Evolutionary conservation across 2,888 invertebrate genomes (phyloP).

Genomic region (Hipparchia sbordonii): DNA sequence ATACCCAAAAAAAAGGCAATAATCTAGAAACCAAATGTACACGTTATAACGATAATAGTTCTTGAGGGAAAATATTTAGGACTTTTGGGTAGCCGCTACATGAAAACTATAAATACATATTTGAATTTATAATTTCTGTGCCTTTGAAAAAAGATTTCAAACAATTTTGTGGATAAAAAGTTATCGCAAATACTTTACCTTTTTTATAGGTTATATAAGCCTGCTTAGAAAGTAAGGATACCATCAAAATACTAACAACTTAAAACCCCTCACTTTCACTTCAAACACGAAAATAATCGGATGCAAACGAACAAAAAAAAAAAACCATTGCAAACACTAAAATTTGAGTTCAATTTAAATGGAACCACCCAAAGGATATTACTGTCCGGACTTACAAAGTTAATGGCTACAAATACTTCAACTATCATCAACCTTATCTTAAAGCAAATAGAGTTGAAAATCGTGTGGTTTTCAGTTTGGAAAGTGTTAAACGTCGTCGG

Average conservation of each 20-base stretch:
- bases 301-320: constrained; percentile 51
- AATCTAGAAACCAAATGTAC: no score
- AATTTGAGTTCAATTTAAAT: constrained; percentile 63
- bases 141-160: no score
- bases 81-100: no score
- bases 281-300: constrained; percentile 38
- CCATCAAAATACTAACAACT: constrained; percentile 1
- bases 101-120: no score
- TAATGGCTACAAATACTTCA: constrained; percentile 13
- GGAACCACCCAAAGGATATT: constrained; percentile 57
- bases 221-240: no score
- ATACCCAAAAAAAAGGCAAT: no score
- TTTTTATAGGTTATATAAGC: no score
- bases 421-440: constrained; percentile 38
- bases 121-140: no score
- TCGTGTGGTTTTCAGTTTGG: constrained; percentile 28
- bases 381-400: constrained; percentile 50
- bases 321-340: constrained; percentile 61
- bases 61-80: no score
- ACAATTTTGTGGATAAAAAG: no score
- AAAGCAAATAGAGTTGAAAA: constrained; percentile 42
- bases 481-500: constrained; percentile 37
- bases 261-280: neutral
- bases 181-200: no score
- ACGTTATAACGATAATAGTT: no score